Percentiles rank a stretch among this genome's conserved stretches.
phyloP scores from a whole-genome alignment of 2,113 vertebrate genomes.

The Thalassarche chlororhynchos region DNA sequence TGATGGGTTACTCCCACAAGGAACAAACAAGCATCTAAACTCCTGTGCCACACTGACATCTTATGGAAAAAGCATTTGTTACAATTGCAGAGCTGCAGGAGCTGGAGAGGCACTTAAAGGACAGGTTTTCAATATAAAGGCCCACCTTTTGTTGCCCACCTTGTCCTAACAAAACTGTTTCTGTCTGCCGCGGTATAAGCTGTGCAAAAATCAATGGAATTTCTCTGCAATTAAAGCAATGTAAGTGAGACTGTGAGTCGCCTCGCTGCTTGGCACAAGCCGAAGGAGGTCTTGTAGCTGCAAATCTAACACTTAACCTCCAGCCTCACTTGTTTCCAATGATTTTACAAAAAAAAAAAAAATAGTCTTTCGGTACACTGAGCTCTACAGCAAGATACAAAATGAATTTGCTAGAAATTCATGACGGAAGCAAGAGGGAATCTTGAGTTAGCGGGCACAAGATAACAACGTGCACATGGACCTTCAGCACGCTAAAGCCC shows the following conservation, averaged over 20 bases:
- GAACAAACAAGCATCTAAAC: background rate
- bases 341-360: background rate
- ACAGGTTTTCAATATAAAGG: fast-evolving
- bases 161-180: background rate
- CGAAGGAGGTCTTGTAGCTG: background rate
- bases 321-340: background rate
- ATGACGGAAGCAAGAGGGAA: background rate
- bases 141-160: fast-evolving
- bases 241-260: fast-evolving
- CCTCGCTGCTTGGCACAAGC: background rate
- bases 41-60: conserved; percentile 71
- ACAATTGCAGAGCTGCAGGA: background rate
- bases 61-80: conserved; percentile 8
- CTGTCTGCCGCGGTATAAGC: background rate
- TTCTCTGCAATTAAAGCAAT: background rate
- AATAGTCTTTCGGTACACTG: background rate
- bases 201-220: fast-evolving
- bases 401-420: background rate
- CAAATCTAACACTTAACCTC: background rate
- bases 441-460: no score
- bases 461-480: background rate
- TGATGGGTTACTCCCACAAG: background rate
- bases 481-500: background rate
- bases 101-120: fast-evolving
- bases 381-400: background rate